Evolutionary conservation across 2,113 vertebrate species (phyloP), one percentile per base, ranked within the genome.

Genomic region (Campylomormyrus tamandua): DNA sequence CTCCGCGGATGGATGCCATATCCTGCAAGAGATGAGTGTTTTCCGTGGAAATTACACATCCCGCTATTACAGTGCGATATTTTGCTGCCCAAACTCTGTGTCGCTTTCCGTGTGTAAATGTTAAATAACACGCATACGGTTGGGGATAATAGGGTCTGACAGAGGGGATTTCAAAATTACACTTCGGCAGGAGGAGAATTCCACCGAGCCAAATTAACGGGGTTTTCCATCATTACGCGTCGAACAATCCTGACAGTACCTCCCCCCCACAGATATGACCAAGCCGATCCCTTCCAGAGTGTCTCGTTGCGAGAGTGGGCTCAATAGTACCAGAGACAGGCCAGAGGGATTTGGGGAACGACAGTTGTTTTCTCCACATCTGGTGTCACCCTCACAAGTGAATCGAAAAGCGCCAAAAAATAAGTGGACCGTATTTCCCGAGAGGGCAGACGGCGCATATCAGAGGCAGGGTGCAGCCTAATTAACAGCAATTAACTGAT

Each of bases 81-180:
- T 88, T 49, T 53, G 46, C 85, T 49, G n/a, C 50, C 27, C 77
- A 83, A 48, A 87, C 27, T 87, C 48, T 48, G 13, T 90, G 35
- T 74, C 42, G 31, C 31, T 88, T 62, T 83, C 77, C 17, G 15
- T 8, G 48, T 35, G 80, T 74, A 90, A 35, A 83, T 48, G 83
- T 62, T 27, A 42, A 90, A 84, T 52, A 84, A 83, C 58, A 84
- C 45, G 45, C 39, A 70, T 56, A 58, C 39, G 86, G 15, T 42
- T 31, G 62, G 66, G 62, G 74, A 88, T 89, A 88, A 89, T 89
- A 52, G 27, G 88, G 53, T 48, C 87, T 70, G 49, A 87, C 70
- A 48, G 66, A 89, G 24, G 27, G 42, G 49, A 88, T 89, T 52
- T 89, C n/a, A 13, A 88, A 90, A 90, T 90, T 52, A 90, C 50